Evolutionary conservation across 2,888 invertebrate species (phyloP), one percentile per base, ranked within the genome.

Genomic region (Eristalis pertinax): DNA sequence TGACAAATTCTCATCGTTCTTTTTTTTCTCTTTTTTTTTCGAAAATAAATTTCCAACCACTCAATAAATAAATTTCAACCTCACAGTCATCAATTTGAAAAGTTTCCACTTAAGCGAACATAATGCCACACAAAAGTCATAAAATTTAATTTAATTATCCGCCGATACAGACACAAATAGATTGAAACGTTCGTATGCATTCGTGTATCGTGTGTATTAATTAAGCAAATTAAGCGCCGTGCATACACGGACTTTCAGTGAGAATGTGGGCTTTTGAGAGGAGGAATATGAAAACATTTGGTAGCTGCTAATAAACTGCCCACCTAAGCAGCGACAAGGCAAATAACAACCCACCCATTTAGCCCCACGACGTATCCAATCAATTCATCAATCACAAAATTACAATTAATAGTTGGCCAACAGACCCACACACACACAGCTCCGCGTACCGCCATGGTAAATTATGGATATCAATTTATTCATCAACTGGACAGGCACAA

Each of bases 321-420:
- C 86, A 87, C 78, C 70, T 77, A 72, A 56, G 38, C 58, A 69
- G n/a, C 29, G 68, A 72, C 62, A 70, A 83, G 50, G 70, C 67
- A 65, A 73, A 65, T 50, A 72, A 62, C 41, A 75, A 78, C 26
- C 76, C 83, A 87, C 79, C 79, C 76, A 84, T 84, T 84, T 80
- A 83, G 79, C 76, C 87, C 79, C 73, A 76, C 83, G 69, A 80
- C 22, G 73, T 76, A 76, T 73, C 79, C 80, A 79, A 84, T 87
- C 84, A 87, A 87, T 87, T 83, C 84, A 87, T 87, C 87, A 87
- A 84, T 87, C 87, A 83, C 79, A 79, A 82, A 87, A 83, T 79
- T 43, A 72, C 69, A 82, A 75, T 72, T 82, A 82, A 86, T 85
- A 65, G 81, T 74, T 82, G 60, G 81, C 35, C 68, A 76, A 68